Conservation (phyloP, 1,140 invertebrate genomes). For the Parapsyche elsis region DNA sequence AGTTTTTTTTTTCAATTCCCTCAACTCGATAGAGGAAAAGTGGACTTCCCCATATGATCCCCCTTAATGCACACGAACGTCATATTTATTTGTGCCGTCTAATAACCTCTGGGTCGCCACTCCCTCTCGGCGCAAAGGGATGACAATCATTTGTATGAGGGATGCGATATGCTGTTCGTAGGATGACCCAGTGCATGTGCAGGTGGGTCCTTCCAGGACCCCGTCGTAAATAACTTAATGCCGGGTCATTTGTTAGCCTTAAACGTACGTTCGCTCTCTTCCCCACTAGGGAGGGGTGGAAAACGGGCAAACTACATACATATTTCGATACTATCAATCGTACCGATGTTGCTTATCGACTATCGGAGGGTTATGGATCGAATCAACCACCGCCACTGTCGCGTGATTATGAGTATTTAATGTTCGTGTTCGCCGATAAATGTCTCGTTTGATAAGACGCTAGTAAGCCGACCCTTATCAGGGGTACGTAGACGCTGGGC, state of each 20-base stretch:
- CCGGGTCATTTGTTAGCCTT: constrained; percentile 16
- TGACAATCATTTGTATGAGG: constrained; percentile 40
- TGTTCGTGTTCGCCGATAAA: too few relatives aligned
- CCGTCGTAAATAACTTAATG: constrained; percentile 27
- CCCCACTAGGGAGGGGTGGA: not conserved
- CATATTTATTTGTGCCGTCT: constrained; percentile 2
- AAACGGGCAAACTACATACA: not conserved
- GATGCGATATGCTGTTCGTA: not conserved
- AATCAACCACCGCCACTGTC: too few relatives aligned
- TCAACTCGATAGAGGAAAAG: too few relatives aligned
- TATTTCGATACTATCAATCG: too few relatives aligned
- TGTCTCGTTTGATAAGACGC: too few relatives aligned
- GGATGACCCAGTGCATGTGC: constrained; percentile 21
- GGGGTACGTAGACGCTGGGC: too few relatives aligned
- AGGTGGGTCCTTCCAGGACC: constrained; percentile 19
- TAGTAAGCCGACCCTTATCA: too few relatives aligned
- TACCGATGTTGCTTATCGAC: too few relatives aligned
- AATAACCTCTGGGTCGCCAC: constrained; percentile 3
- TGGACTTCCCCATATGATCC: too few relatives aligned
- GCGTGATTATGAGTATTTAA: too few relatives aligned
- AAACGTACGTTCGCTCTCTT: not conserved
- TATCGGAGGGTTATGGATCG: too few relatives aligned
- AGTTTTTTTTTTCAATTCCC: too few relatives aligned
- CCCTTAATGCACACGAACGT: constrained; percentile 16
- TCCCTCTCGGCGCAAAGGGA: constrained; percentile 32